phyloP scores from a whole-genome alignment of 2,797 vertebrate genomes.

The Prionace glauca region DNA sequence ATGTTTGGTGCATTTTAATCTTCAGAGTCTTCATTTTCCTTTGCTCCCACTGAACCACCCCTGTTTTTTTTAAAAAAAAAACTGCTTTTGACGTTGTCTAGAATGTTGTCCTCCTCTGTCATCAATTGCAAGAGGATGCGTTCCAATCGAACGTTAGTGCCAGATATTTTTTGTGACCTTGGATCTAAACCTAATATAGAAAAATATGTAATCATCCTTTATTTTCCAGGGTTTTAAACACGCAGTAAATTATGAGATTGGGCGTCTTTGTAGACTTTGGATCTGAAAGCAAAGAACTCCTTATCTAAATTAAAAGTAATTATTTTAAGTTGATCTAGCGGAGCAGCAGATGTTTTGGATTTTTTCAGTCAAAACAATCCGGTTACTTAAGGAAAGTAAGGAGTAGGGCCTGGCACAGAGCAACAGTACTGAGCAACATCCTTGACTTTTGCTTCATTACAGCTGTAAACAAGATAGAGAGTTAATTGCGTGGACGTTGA shows the following conservation, averaged over 20 bases:
- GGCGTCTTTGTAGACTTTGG: slow-evolving; percentile 62
- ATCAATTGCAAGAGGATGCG: slow-evolving; percentile 52
- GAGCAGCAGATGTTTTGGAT: slow-evolving; percentile 72
- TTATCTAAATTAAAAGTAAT: slow-evolving; percentile 79
- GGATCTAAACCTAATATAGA: slow-evolving; percentile 58
- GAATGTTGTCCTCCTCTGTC: slow-evolving; percentile 43
- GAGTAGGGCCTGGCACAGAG: slow-evolving; percentile 57
- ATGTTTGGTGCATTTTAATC: neutral
- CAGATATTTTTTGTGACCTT: slow-evolving; percentile 68
- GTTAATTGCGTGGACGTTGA: slow-evolving; percentile 66
- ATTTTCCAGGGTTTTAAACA: slow-evolving; percentile 48
- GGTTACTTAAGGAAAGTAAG: slow-evolving; percentile 58
- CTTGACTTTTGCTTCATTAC: slow-evolving; percentile 71
- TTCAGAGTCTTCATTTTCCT: slow-evolving; percentile 50
- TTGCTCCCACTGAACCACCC: slow-evolving; percentile 47
- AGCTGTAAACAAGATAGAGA: slow-evolving; percentile 66
- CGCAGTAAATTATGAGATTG: slow-evolving; percentile 57
- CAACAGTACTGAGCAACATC: slow-evolving; percentile 62
- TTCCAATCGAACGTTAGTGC: slow-evolving; percentile 59
- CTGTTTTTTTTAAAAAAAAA: slow-evolving; percentile 50
- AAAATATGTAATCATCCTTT: slow-evolving; percentile 53
- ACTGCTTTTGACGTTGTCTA: slow-evolving; percentile 54
- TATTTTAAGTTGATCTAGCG: slow-evolving; percentile 75
- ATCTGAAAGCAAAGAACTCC: slow-evolving; percentile 60
- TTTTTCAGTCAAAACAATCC: slow-evolving; percentile 66